Evolutionary conservation across 2,797 vertebrate genomes (phyloP).

Genomic region (Lemur catta): DNA sequence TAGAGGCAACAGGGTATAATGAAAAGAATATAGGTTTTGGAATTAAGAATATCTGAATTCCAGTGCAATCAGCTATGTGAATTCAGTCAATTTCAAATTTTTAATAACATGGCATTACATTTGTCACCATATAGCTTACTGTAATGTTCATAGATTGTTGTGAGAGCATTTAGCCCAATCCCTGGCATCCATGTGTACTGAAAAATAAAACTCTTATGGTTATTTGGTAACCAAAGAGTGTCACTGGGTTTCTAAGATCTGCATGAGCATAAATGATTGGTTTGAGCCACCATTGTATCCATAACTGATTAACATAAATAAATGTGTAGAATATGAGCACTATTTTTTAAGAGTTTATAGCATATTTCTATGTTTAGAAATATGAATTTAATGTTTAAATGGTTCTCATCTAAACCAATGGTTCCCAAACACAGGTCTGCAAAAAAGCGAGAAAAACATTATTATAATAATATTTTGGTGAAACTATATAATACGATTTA

Average conservation of each 20-base stretch:
- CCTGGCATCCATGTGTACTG: neutral
- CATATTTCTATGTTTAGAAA: neutral
- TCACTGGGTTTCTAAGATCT: neutral
- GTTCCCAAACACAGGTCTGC: neutral
- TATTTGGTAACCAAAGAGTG: neutral
- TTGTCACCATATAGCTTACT: neutral
- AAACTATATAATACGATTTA: neutral
- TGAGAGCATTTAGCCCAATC: neutral
- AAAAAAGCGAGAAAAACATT: neutral
- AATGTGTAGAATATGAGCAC: neutral
- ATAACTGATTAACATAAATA: neutral
- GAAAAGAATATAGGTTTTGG: neutral
- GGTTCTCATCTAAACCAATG: neutral
- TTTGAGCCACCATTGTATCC: neutral
- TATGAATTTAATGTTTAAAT: slow-evolving; percentile 10
- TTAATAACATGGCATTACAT: neutral
- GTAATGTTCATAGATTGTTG: neutral
- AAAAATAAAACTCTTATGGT: neutral
- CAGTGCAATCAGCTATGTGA: neutral
- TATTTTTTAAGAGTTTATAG: neutral
- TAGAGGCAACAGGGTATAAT: neutral
- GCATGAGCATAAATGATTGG: neutral
- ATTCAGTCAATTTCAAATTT: neutral
- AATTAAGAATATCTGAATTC: slow-evolving; percentile 1
- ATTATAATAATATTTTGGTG: neutral